Conservation (phyloP, 2,113 vertebrate genomes). For the Podarcis muralis region DNA sequence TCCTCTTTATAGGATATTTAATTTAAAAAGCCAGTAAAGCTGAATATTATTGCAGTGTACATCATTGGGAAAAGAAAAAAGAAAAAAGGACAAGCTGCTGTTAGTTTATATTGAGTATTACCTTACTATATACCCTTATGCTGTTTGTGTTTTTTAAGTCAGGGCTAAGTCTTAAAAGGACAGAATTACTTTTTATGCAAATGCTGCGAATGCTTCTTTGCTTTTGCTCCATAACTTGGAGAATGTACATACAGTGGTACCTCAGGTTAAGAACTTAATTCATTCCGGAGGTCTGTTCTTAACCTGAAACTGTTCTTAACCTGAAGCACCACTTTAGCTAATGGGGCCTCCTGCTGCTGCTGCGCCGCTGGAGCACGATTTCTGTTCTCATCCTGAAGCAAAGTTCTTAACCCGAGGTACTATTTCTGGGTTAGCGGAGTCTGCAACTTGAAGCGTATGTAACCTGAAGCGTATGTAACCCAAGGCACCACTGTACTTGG, state of each 20-base stretch:
- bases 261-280: too few species aligned
- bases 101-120: conserved; percentile 34
- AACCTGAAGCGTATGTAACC: too few species aligned
- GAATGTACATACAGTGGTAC: neutral
- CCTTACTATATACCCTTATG: conserved; percentile 44
- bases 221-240: conserved; percentile 13
- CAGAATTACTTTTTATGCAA: conserved; percentile 31
- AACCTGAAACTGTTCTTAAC: too few species aligned
- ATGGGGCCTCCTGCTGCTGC: too few species aligned
- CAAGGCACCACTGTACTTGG: neutral
- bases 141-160: neutral
- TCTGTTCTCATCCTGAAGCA: too few species aligned
- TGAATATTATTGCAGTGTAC: conserved; percentile 8
- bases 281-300: too few species aligned
- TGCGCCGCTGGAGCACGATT: too few species aligned
- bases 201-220: neutral
- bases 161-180: neutral
- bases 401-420: too few species aligned
- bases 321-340: too few species aligned
- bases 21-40: conserved; percentile 1
- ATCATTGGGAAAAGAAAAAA: conserved; percentile 2
- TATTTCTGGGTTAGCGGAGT: too few species aligned
- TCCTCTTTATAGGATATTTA: neutral
- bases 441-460: too few species aligned
- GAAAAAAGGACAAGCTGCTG: conserved; percentile 10